Conservation (phyloP, 2,888 invertebrate genomes). For the Erebia palarica region DNA sequence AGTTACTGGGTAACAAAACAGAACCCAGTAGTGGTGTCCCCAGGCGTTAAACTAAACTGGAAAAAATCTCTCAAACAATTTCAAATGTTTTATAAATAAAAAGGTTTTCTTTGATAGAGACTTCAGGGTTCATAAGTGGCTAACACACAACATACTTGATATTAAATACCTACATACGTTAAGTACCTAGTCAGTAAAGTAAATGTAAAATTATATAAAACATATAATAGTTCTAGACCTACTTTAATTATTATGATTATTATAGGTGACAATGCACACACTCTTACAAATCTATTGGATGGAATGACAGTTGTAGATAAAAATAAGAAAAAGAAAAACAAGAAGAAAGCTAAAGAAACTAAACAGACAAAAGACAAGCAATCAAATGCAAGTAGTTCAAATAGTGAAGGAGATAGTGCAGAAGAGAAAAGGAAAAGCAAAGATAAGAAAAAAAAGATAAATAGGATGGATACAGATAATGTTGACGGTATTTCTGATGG, state of each 20-base stretch:
- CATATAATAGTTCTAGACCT: no score
- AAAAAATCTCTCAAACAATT: no score
- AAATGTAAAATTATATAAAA: no score
- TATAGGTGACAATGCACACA: constrained; percentile 66
- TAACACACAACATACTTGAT: no score
- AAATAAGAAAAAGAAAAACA: constrained; percentile 44
- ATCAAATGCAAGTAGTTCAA: constrained; percentile 27
- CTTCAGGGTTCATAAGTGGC: no score
- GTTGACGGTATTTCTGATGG: background rate
- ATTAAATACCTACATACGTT: no score
- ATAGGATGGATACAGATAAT: background rate
- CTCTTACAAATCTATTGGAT: constrained; percentile 63
- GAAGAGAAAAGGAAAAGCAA: constrained; percentile 15
- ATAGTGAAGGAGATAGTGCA: constrained; percentile 44
- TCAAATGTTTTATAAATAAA: no score
- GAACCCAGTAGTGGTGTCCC: no score
- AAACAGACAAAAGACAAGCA: constrained; percentile 54
- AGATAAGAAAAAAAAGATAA: background rate
- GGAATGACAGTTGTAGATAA: constrained; percentile 72
- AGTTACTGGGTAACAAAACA: no score
- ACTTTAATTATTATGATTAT: background rate
- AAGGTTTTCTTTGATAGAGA: no score
- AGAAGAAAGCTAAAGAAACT: constrained; percentile 47
- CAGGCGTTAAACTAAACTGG: no score
- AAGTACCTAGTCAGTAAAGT: no score